Conservation (phyloP, 1,140 invertebrate genomes). For the Acyrthosiphon pisum region DNA sequence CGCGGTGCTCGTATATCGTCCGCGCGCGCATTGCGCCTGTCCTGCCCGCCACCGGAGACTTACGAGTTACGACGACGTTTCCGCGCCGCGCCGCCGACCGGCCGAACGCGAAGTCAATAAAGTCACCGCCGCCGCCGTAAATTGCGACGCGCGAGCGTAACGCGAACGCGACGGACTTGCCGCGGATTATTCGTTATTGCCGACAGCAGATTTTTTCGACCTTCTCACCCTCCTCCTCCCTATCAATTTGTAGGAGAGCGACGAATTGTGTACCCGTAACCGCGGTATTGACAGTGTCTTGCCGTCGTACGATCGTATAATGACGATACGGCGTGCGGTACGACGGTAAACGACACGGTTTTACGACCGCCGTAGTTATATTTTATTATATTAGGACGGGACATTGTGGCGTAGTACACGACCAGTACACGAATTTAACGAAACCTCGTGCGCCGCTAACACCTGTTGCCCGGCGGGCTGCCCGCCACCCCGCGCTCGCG, state of each 20-base stretch:
- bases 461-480: slow-evolving; percentile 9
- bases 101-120: slow-evolving; percentile 28
- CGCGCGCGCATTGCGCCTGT: slow-evolving; percentile 49
- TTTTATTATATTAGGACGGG: too few relatives aligned
- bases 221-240: too few relatives aligned
- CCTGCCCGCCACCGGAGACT: slow-evolving; percentile 46
- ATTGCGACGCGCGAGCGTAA: neutral
- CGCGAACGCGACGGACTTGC: neutral
- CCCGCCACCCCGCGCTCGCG: neutral
- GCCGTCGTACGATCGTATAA: too few relatives aligned
- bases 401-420: too few relatives aligned
- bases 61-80: slow-evolving; percentile 53
- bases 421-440: neutral
- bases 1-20: slow-evolving; percentile 51
- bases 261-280: too few relatives aligned
- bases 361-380: too few relatives aligned
- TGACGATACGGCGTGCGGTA: too few relatives aligned
- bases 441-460: slow-evolving; percentile 32
- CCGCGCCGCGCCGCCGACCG: neutral
- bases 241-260: too few relatives aligned
- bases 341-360: too few relatives aligned
- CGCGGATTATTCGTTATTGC: neutral
- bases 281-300: too few relatives aligned
- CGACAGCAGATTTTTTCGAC: neutral
- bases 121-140: slow-evolving; percentile 1